Conservation (phyloP, 2,888 invertebrate genomes). For the Seladonia tumulorum region DNA sequence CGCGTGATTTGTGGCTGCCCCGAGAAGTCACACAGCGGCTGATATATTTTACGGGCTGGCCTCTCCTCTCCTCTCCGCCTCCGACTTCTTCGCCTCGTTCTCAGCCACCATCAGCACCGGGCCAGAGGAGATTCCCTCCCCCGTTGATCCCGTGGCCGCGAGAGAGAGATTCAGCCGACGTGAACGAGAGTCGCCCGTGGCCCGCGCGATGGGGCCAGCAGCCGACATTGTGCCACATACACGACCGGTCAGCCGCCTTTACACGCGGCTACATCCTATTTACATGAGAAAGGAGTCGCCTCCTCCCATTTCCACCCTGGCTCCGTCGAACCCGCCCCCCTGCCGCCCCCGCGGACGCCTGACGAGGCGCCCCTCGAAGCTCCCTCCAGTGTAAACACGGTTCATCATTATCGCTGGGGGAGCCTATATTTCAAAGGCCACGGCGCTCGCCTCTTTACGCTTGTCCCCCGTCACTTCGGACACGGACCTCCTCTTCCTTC, state of each 20-base stretch:
- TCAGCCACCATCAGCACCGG: constrained; percentile 44
- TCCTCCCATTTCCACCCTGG: constrained; percentile 59
- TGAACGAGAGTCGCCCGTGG: constrained; percentile 52
- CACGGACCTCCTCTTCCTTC: constrained; percentile 45
- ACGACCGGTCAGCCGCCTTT: constrained; percentile 81
- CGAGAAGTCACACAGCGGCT: constrained; percentile 84
- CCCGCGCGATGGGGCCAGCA: constrained; percentile 68
- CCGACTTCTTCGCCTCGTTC: constrained; percentile 43
- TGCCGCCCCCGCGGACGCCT: constrained; percentile 60
- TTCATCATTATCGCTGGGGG: constrained; percentile 82
- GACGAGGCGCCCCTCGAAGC: constrained; percentile 73
- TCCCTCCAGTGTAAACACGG: constrained; percentile 81
- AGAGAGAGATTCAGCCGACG: constrained; percentile 33
- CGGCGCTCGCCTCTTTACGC: constrained; percentile 67
- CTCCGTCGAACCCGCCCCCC: constrained; percentile 27
- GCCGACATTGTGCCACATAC: constrained; percentile 81
- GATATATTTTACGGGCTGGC: constrained; percentile 84
- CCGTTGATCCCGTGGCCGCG: background rate
- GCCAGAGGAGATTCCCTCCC: constrained; percentile 43
- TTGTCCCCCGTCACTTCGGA: constrained; percentile 68
- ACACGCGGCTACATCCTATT: constrained; percentile 83
- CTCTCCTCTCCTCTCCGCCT: constrained; percentile 69
- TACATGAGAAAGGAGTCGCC: constrained; percentile 83
- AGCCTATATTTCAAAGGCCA: constrained; percentile 76
- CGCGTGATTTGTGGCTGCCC: constrained; percentile 84